phyloP scores from a whole-genome alignment of 1,140 invertebrate species.

The Globodera rostochiensis region DNA sequence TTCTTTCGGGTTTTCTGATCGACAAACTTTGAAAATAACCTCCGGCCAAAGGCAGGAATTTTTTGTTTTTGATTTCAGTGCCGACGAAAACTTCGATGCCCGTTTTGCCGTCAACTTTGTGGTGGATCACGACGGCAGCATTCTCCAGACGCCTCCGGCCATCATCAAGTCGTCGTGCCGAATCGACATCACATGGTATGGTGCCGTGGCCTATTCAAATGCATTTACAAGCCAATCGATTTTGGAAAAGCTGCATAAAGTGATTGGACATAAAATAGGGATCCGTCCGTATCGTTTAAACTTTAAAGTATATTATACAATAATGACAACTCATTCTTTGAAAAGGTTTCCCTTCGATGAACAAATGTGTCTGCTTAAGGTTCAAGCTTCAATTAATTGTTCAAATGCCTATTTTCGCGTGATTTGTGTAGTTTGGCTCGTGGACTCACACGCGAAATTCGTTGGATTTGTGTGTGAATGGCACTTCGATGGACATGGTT shows the following conservation, averaged over 20 bases:
- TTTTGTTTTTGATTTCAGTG: constrained; percentile 64
- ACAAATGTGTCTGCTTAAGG: constrained; percentile 68
- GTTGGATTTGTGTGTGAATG: constrained; percentile 59
- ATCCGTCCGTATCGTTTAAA: background rate
- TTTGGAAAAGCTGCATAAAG: no score
- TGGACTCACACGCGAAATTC: constrained; percentile 91
- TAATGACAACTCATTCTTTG: background rate
- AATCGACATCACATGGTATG: constrained; percentile 92
- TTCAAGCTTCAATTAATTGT: constrained; percentile 9
- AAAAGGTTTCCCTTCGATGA: constrained; percentile 64
- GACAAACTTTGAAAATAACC: no score
- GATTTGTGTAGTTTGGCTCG: constrained; percentile 78
- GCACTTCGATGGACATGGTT: constrained; percentile 37
- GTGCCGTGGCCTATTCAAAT: background rate
- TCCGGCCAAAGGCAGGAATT: no score
- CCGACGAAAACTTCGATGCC: constrained; percentile 96
- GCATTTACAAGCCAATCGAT: no score
- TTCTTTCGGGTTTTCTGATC: no score
- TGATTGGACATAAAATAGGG: no score
- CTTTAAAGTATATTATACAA: background rate
- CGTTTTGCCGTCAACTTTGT: constrained; percentile 97
- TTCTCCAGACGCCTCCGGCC: constrained; percentile 90
- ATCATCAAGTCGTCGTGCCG: constrained; percentile 99
- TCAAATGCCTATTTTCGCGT: background rate
- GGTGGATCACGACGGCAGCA: constrained; percentile 84